A percentile compares a stretch with the other conserved stretches of the same genome.
Conservation (phyloP, 2,888 invertebrate species). For the Hecatera dysodea region DNA sequence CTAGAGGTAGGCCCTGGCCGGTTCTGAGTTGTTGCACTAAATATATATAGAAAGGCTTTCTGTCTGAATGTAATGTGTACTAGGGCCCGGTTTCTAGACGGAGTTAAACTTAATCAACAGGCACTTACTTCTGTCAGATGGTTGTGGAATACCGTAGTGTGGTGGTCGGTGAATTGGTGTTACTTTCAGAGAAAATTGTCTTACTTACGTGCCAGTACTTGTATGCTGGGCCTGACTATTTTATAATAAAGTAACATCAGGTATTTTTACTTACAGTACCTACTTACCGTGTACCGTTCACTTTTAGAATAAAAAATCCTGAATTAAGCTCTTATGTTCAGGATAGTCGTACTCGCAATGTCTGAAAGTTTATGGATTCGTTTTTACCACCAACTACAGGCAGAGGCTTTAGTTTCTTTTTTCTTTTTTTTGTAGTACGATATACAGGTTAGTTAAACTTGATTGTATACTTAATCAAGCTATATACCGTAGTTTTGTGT, state of each 20-base stretch:
- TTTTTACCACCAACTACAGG: background rate
- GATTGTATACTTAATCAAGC: background rate
- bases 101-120: slow-evolving; percentile 71
- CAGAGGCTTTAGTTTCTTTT: background rate
- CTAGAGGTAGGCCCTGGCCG: slow-evolving; percentile 78
- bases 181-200: slow-evolving; percentile 35
- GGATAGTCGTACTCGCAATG: background rate
- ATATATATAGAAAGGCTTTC: slow-evolving; percentile 76
- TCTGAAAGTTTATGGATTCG: background rate
- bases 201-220: slow-evolving; percentile 1
- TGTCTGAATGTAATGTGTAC: slow-evolving; percentile 73
- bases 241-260: background rate
- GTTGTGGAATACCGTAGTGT: slow-evolving; percentile 52
- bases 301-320: background rate
- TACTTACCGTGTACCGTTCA: background rate
- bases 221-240: background rate
- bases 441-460: background rate
- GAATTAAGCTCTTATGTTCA: background rate
- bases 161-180: slow-evolving; percentile 31
- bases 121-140: slow-evolving; percentile 67
- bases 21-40: slow-evolving; percentile 77
- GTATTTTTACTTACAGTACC: background rate
- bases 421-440: background rate
- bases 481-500: background rate
- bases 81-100: slow-evolving; percentile 71